phyloP scores from a whole-genome alignment of 2,888 invertebrate species.

The Ornithoptera priamus region DNA sequence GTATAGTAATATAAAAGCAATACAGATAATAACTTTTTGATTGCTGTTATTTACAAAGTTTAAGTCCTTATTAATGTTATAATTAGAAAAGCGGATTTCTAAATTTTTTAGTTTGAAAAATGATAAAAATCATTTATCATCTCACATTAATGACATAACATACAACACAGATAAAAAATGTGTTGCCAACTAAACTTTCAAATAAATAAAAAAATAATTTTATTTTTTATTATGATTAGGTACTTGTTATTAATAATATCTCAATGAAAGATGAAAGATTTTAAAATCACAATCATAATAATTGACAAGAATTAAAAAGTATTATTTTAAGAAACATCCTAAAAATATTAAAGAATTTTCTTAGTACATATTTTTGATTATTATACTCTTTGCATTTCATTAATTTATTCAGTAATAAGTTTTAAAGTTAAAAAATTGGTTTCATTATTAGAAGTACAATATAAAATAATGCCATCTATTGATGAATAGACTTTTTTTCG shows the following conservation, averaged over 20 bases:
- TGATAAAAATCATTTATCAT: neutral
- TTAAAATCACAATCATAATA: no score
- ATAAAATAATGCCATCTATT: slow-evolving; percentile 35
- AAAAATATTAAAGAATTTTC: no score
- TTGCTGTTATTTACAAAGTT: neutral
- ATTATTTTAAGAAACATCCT: no score
- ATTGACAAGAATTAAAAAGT: no score
- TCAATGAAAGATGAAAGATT: no score
- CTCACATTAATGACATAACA: neutral
- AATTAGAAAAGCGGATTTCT: neutral
- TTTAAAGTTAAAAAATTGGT: neutral
- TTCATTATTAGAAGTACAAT: neutral
- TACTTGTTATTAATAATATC: no score
- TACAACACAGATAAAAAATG: neutral
- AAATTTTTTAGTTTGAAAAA: neutral
- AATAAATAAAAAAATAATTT: no score
- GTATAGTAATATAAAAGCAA: no score
- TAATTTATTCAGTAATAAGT: neutral
- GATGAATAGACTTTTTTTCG: slow-evolving; percentile 28
- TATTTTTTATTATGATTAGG: no score
- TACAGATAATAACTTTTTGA: neutral
- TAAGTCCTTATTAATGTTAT: neutral
- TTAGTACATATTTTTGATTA: no score
- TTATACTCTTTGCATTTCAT: neutral
- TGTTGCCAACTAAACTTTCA: no score